phyloP scores from a whole-genome alignment of 2,113 vertebrate genomes.

The Alectura lathami region DNA sequence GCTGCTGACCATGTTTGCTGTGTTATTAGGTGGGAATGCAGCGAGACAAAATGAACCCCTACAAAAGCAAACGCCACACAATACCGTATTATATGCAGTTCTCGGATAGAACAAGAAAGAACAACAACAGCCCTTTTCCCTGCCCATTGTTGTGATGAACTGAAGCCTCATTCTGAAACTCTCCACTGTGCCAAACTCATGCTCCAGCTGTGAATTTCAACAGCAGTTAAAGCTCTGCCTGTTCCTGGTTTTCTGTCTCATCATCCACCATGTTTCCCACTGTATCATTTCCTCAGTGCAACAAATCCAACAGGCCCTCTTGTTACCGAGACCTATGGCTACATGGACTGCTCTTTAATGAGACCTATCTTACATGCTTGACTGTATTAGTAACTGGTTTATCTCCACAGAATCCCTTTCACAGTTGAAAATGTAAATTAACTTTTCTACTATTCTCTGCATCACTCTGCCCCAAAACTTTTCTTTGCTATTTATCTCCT shows the following conservation, averaged over 20 bases:
- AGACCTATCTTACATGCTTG: not conserved
- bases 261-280: not conserved
- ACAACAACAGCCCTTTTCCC: not conserved
- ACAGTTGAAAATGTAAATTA: not conserved
- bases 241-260: not conserved
- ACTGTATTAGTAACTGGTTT: not conserved
- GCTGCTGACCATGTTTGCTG: not conserved
- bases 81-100: not conserved
- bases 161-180: not conserved
- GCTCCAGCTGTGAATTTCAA: not conserved
- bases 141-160: not conserved
- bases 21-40: not conserved
- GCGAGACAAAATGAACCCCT: not conserved
- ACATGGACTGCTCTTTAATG: not conserved
- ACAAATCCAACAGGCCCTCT: not conserved
- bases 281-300: not conserved
- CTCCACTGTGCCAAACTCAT: not conserved
- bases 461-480: not conserved
- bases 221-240: not conserved
- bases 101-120: rapidly evolving
- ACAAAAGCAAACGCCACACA: not conserved
- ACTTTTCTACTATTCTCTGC: not conserved
- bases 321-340: not conserved
- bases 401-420: not conserved
- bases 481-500: not conserved